These are phyloP conservation scores for Coleophora flavipennella DNA, from an alignment of 2,888 invertebrate species.

Conservation along the genomic window DNA sequence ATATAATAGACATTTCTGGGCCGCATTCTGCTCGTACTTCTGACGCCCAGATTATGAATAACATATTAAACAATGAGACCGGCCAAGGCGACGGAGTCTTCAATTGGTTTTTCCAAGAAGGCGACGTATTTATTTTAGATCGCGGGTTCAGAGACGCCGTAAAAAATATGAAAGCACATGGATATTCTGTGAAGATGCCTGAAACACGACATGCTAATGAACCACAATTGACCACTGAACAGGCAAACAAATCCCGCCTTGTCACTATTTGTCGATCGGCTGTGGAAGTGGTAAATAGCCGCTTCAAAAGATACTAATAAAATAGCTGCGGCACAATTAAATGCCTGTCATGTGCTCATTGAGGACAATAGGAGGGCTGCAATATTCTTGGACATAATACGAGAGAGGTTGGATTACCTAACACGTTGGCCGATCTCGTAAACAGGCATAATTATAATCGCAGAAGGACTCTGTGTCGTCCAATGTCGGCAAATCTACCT, in stretches of 20 bases:
- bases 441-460: constrained; percentile 10
- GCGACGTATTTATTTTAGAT: constrained; percentile 14
- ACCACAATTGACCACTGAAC: constrained; percentile 6
- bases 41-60: constrained; percentile 10
- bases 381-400: constrained; percentile 8
- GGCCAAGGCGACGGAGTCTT: constrained; percentile 7
- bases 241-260: constrained; percentile 10
- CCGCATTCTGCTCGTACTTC: constrained; percentile 12
- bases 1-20: constrained; percentile 12
- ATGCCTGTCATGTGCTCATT: constrained; percentile 9
- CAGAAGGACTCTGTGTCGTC: constrained; percentile 8
- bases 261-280: constrained; percentile 15
- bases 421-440: constrained; percentile 10
- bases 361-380: constrained; percentile 9
- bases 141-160: constrained; percentile 12
- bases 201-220: not conserved
- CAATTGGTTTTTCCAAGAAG: constrained; percentile 8
- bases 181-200: constrained; percentile 10
- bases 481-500: constrained; percentile 5
- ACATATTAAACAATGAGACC: constrained; percentile 6
- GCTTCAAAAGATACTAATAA: constrained; percentile 10
- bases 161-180: constrained; percentile 2
- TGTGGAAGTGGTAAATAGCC: constrained; percentile 9
- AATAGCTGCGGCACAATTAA: constrained; percentile 15
- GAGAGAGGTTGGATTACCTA: constrained; percentile 4